Conservation (phyloP, 2,888 invertebrate species). For the Lysandra bellargus region DNA sequence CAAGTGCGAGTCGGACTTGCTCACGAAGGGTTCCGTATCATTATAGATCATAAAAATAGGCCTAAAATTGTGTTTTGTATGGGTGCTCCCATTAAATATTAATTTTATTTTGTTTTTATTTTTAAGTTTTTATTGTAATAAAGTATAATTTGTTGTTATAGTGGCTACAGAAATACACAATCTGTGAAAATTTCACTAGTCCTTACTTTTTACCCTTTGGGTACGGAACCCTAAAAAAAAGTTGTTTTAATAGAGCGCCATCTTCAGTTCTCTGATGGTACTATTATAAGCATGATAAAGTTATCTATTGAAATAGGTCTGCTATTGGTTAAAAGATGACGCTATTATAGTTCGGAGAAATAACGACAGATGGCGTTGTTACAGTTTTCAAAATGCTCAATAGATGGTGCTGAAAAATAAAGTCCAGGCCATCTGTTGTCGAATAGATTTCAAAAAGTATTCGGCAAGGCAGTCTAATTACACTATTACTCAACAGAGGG, state of each 20-base stretch:
- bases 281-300: background rate
- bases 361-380: background rate
- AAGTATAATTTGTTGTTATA: too few species aligned
- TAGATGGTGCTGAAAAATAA: constrained; percentile 37
- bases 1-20: too few species aligned
- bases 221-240: background rate
- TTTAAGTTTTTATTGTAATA: too few species aligned
- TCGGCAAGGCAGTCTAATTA: background rate
- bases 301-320: background rate
- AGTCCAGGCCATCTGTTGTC: background rate
- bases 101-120: too few species aligned
- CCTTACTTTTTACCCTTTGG: too few species aligned
- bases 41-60: too few species aligned
- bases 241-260: background rate
- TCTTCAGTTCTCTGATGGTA: background rate
- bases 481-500: background rate
- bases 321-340: background rate
- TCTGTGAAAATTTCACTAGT: too few species aligned
- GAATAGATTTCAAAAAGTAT: background rate
- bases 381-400: constrained; percentile 28
- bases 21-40: too few species aligned
- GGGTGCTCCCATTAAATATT: too few species aligned
- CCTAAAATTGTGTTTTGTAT: too few species aligned
- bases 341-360: background rate
- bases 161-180: too few species aligned